A percentile compares a stretch with the other conserved stretches of the same genome.
Evolutionary conservation across 1,140 invertebrate genomes (phyloP).

Genomic region (Drusus annulatus): DNA sequence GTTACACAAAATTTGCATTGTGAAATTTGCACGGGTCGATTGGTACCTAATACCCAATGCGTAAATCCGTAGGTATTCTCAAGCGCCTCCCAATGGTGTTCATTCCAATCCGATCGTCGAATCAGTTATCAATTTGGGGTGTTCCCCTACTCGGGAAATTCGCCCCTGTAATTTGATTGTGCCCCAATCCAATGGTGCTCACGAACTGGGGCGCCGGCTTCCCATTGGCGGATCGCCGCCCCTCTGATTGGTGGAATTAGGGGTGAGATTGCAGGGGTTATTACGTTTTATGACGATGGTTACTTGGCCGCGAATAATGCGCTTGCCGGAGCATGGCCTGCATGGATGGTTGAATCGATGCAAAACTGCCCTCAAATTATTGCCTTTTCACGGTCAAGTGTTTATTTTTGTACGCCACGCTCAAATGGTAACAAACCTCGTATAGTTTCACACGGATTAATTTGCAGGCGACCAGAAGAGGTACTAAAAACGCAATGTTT

Average conservation of each 20-base stretch:
- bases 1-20: no score
- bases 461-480: no score
- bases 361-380: background rate
- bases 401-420: background rate
- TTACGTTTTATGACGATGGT: constrained; percentile 30
- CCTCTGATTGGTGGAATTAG: constrained; percentile 28
- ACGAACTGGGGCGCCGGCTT: background rate
- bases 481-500: no score
- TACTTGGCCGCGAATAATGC: constrained; percentile 32
- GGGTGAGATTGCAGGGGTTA: constrained; percentile 28
- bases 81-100: no score
- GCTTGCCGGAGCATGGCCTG: background rate
- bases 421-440: background rate
- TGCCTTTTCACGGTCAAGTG: background rate
- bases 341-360: background rate
- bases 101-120: no score
- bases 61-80: no score
- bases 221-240: constrained; percentile 3
- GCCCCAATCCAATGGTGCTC: constrained; percentile 24
- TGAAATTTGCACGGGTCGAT: no score
- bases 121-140: no score
- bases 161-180: constrained; percentile 13
- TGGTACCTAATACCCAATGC: no score
- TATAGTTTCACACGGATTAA: no score
- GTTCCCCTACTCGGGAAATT: background rate